phyloP scores from a whole-genome alignment of 1,140 invertebrate species.

The Papilio dardanus region DNA sequence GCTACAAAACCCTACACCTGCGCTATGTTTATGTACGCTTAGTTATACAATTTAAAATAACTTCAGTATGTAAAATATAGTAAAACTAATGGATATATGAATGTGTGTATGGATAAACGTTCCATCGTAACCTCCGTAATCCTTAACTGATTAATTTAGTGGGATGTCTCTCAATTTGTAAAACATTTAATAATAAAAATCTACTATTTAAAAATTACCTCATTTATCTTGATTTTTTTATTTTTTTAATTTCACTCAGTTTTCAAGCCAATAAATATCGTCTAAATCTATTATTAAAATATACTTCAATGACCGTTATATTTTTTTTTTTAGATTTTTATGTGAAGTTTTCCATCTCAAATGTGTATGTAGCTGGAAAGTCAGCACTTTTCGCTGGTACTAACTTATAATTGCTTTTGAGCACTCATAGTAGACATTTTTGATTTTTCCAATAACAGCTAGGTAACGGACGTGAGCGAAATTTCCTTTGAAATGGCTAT shows the following conservation, averaged over 20 bases:
- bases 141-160: too few relatives aligned
- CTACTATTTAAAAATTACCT: too few relatives aligned
- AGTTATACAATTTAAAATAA: neutral
- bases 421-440: slow-evolving; percentile 15
- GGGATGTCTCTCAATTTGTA: too few relatives aligned
- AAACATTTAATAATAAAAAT: too few relatives aligned
- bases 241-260: too few relatives aligned
- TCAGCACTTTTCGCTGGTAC: neutral
- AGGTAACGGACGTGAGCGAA: slow-evolving; percentile 3
- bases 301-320: neutral
- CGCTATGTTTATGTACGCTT: too few relatives aligned
- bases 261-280: too few relatives aligned
- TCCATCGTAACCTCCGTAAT: neutral
- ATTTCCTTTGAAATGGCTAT: neutral
- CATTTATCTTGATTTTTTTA: too few relatives aligned
- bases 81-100: neutral
- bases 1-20: neutral
- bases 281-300: too few relatives aligned
- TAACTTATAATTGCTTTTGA: neutral
- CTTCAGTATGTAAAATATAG: neutral
- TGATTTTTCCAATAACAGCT: slow-evolving; percentile 21
- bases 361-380: neutral
- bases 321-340: neutral
- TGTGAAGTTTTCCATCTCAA: neutral
- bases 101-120: neutral